Base-by-base conservation (phyloP, 2,113 vertebrate genomes). In the Gymnogyps californianus region DNA sequence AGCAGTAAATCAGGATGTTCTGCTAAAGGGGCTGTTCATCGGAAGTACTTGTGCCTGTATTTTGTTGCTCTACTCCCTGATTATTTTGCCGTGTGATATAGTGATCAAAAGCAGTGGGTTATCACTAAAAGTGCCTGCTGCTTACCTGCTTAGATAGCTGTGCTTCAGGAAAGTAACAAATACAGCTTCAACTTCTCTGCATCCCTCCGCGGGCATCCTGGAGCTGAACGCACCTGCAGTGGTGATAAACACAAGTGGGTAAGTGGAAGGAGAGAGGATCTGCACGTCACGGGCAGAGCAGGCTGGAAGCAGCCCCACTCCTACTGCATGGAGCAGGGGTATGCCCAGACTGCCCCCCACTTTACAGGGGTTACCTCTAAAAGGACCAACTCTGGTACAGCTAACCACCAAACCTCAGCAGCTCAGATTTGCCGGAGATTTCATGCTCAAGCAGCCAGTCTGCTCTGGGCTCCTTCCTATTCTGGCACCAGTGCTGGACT, bases 291-390 rank as follows among this genome's bases (percentile, higher is more conserved):
- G 13, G 34, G 28, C 57, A 11, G 15, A 57, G 61, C 22, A 36
- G 49, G 3, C 8, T 11, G 84, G 59, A 51, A 72, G 36, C 70
- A 52, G 65, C 61, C 36, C n/a, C 28, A 1, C 40, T 71, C 16
- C 64, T 52, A 3, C 51, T 6, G 32, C 51, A 13, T 1, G 28
- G 76, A 12, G 52, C 1, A 0, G 12, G 8, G 22, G 22, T 5
- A 21, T 29, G 89, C 42, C 25, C 38, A 17, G 4, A 5, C 47
- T 26, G 46, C 21, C 47, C 31, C 28, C 16, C 6, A 0, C 16
- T 22, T 61, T 1, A 6, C 40, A 24, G 36, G 14, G 28, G 11
- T 32, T 21, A 25, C 36, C 26, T 44, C 87, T 24, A 3, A 31
- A 17, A 15, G 49, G 32, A 46, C 44, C 62, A 15, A 0, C 36